phyloP scores from a whole-genome alignment of 2,797 vertebrate species.

The Trichosurus vulpecula region DNA sequence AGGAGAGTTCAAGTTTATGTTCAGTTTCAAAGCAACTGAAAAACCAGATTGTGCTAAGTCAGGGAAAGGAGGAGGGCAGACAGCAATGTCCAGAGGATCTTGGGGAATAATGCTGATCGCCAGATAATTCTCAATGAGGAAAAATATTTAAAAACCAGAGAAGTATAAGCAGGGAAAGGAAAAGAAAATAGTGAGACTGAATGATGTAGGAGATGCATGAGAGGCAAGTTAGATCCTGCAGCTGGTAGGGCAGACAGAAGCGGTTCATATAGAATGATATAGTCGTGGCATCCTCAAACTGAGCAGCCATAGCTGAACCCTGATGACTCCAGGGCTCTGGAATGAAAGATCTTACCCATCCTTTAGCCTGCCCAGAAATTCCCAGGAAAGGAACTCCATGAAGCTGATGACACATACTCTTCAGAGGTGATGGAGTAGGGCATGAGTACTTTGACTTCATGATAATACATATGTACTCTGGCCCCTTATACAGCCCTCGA shows the following conservation, averaged over 20 bases:
- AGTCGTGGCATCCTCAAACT: background rate
- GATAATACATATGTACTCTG: background rate
- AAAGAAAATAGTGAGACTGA: background rate
- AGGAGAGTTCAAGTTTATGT: background rate
- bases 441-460: background rate
- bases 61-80: background rate
- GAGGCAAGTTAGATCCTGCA: background rate
- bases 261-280: background rate
- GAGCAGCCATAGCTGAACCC: too few relatives aligned
- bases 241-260: background rate
- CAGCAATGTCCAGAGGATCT: background rate
- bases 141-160: background rate
- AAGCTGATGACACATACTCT: background rate
- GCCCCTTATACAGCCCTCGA: rapidly evolving
- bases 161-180: background rate
- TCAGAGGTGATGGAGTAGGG: background rate
- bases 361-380: background rate
- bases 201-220: background rate
- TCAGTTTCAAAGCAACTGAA: background rate
- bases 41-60: background rate
- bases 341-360: background rate
- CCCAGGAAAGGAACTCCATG: background rate
- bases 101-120: background rate
- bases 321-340: background rate
- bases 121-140: background rate